Base-by-base conservation (phyloP, 2,888 invertebrate genomes). In the Tetragnatha montana region DNA sequence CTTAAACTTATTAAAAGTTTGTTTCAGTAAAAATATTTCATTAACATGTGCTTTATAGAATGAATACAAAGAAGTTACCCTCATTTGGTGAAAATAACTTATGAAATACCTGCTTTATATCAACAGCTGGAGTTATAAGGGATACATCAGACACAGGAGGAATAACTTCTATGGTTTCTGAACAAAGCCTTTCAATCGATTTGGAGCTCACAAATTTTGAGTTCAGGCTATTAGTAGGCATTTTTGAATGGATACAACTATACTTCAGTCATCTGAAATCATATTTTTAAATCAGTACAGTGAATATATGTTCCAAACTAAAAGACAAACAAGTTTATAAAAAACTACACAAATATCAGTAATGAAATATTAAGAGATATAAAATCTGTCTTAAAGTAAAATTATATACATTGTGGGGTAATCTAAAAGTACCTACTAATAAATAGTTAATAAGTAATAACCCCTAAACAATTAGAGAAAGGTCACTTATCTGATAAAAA, bases 51-150 rank as follows among this genome's bases (percentile, higher is more conserved):
- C n/a, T 8, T 47, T n/a, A 75, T 47, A 22, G 35, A 47, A 2
- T 71, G 7, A 71, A 0, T 71, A 76, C 49, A 49, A 14, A 76
- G 35, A 14, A 76, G 17, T 76, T 76, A 35, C 17, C 17, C 17
- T 21, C 7, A 74, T 74, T 8, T 74, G 8, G 22, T 49, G 14
- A 75, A n/a, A 35, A 35, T n/a, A 47, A 49, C 6, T 8, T n/a
- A 19, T 19, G 73, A 73, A 73, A 50, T 60, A 89, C 89, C 85
- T 85, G 89, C 73, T 71, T 89, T n/a, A 81, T 51, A 78, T 89
- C 89, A 60, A 68, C 14, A 51, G 60, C 19, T 8, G 50, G 21
- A 74, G 74, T 81, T 73, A 85, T 73, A 35, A 14, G 69, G 49
- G 89, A 85, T 22, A 85, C 69, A 81, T 89, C 89, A 71, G 60